Evolutionary conservation across 2,113 vertebrate genomes (phyloP), one percentile per base, ranked within the genome.

Genomic region (Gymnocephalus cernua): DNA sequence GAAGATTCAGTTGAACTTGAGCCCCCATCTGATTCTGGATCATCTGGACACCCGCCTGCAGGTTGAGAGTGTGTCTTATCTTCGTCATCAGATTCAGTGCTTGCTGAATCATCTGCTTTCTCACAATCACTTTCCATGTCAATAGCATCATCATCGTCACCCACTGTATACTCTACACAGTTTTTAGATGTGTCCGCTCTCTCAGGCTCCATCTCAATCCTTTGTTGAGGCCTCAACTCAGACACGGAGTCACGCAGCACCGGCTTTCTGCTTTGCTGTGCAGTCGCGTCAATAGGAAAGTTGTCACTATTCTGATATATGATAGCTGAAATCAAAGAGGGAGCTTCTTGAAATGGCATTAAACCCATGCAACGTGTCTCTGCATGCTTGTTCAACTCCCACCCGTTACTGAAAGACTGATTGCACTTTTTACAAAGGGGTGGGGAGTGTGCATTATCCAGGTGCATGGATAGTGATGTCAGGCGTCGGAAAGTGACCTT

Each of bases 341-440:
- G 50, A 38, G 44, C 18, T 38, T 62, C 29, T 25, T 67, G 12
- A 79, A 70, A 41, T 15, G 32, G 16, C 1, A 1, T 4, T 0
- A 56, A 54, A 27, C 10, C 27, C 8, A 1, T 27, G 63, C 66
- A 74, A 35, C 63, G 57, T 7, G 29, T 73, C 57, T 74, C 88
- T 10, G 88, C 83, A 70, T 94, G 91, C 19, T 90, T 88, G 83
- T 92, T 93, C 47, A 93, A 65, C 27, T 93, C 86, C 91, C 86
- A 93, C 12, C 79, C 53, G 12, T 72, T 88, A 13, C 48, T 61
- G 62, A 93, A 92, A 27, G 23, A 48, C 21, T 73, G 41, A 6
- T 29, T 13, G 48, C 92, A 94, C 53, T 38, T 58, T 23, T 38
- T 47, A 74, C 91, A 92, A 45, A 80, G 0, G 2, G 86, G 59